A percentile compares a stretch with the other conserved stretches of the same genome.
These are phyloP conservation scores for Corythaeola cristata DNA, from an alignment of 2,113 vertebrate genomes.

Conservation along the genomic window DNA sequence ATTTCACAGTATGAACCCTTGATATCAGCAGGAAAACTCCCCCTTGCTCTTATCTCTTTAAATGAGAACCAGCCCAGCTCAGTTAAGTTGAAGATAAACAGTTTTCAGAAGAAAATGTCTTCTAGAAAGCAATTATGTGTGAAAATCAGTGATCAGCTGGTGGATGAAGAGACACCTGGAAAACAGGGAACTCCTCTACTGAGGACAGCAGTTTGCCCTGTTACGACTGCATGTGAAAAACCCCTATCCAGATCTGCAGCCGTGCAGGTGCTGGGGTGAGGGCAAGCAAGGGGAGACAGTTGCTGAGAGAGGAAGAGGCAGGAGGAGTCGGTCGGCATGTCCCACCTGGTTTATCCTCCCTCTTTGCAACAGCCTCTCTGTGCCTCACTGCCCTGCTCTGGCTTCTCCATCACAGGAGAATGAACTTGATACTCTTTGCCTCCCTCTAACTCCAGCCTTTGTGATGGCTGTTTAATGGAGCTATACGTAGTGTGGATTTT, in stretches of 20 bases:
- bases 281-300: neutral
- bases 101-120: neutral
- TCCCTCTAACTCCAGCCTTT: constrained; percentile 4
- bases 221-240: neutral
- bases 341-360: neutral
- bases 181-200: neutral
- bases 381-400: constrained; percentile 22
- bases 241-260: neutral
- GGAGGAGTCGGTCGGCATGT: neutral
- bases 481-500: neutral
- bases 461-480: neutral
- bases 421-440: constrained; percentile 14
- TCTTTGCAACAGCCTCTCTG: constrained; percentile 1
- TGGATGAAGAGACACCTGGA: neutral
- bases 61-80: neutral
- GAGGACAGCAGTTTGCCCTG: neutral
- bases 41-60: neutral
- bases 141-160: neutral
- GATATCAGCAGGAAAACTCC: neutral
- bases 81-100: neutral
- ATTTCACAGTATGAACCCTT: neutral
- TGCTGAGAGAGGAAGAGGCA: neutral
- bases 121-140: neutral
- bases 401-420: constrained; percentile 37
- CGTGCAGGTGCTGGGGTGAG: neutral